phyloP scores from a whole-genome alignment of 2,888 invertebrate species.

The Caenorhabditis becei region DNA sequence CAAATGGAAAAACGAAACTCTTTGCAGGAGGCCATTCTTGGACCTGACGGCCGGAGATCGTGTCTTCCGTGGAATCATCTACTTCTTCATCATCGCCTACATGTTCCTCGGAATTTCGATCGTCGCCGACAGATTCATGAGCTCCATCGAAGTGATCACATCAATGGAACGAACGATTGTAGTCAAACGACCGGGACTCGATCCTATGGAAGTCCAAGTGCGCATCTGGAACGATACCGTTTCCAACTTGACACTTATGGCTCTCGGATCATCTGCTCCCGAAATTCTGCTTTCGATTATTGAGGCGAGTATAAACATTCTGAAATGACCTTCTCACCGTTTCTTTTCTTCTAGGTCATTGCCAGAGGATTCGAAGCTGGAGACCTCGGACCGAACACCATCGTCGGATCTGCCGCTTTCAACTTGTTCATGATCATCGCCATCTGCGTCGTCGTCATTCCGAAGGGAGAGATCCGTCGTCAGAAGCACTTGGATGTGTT shows the following conservation, averaged over 20 bases:
- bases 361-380: constrained; percentile 96
- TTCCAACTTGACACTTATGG: constrained; percentile 98
- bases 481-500: constrained; percentile 88
- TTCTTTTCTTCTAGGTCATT: constrained; percentile 70
- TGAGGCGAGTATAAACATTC: constrained; percentile 87
- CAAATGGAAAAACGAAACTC: not conserved
- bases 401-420: constrained; percentile 98
- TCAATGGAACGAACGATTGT: constrained; percentile 92
- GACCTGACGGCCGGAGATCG: constrained; percentile 76
- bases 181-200: constrained; percentile 91
- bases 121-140: constrained; percentile 99
- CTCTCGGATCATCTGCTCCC: constrained; percentile 95
- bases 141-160: constrained; percentile 98
- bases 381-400: constrained; percentile 97
- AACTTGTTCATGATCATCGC: constrained; percentile 98
- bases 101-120: constrained; percentile 99
- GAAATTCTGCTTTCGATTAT: constrained; percentile 98
- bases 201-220: constrained; percentile 90
- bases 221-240: constrained; percentile 99
- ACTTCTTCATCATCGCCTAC: constrained; percentile 92
- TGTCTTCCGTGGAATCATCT: constrained; percentile 88
- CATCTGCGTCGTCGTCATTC: constrained; percentile 87
- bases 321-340: not conserved
- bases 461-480: constrained; percentile 78
- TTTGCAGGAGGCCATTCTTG: constrained; percentile 80